phyloP scores from a whole-genome alignment of 1,140 invertebrate genomes.

The Atta texana region DNA sequence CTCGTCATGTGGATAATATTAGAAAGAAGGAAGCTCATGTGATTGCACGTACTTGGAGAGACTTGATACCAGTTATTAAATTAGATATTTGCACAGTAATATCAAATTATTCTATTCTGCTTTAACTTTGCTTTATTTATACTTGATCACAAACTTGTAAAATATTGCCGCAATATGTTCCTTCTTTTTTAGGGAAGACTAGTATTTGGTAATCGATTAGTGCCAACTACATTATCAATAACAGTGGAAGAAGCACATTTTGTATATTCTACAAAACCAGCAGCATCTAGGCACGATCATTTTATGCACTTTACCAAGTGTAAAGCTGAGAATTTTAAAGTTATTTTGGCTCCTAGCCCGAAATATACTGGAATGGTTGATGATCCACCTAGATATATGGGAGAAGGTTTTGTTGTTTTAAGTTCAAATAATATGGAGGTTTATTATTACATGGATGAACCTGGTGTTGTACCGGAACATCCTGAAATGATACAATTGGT shows the following conservation, averaged over 20 bases:
- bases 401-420: conserved; percentile 98
- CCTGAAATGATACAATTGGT: conserved; percentile 96
- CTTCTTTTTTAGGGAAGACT: conserved; percentile 91
- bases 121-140: conserved; percentile 1
- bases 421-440: conserved; percentile 97
- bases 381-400: conserved; percentile 98
- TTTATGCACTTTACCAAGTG: conserved; percentile 99
- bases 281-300: conserved; percentile 96
- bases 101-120: conserved; percentile 23
- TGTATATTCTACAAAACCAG: conserved; percentile 97
- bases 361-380: conserved; percentile 97
- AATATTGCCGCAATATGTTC: not conserved
- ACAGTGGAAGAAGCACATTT: conserved; percentile 98
- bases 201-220: conserved; percentile 98
- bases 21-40: conserved; percentile 86
- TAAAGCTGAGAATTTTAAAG: conserved; percentile 97
- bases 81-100: conserved; percentile 93
- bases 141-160: not conserved
- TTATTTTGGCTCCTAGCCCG: conserved; percentile 96
- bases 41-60: conserved; percentile 95
- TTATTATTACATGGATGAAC: conserved; percentile 98
- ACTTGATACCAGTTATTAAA: conserved; percentile 98
- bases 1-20: conserved; percentile 83
- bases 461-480: conserved; percentile 95
- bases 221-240: conserved; percentile 97